phyloP scores from a whole-genome alignment of 2,113 vertebrate species.

The Pomatostomus ruficeps region DNA sequence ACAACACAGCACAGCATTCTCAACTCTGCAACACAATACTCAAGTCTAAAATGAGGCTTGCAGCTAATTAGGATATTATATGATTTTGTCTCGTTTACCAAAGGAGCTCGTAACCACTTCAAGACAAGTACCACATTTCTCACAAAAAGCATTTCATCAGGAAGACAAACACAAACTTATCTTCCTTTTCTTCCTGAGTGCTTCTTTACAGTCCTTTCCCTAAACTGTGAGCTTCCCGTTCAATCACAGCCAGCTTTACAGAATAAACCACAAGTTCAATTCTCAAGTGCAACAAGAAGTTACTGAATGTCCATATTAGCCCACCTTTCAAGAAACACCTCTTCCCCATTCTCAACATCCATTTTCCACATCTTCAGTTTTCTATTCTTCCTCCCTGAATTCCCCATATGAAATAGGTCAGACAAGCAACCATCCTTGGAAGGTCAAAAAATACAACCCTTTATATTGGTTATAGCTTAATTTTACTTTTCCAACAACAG shows the following conservation, averaged over 20 bases:
- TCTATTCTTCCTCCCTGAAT: background rate
- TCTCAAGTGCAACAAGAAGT: background rate
- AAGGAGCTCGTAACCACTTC: background rate
- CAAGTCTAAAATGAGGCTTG: background rate
- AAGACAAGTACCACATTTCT: background rate
- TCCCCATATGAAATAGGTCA: background rate
- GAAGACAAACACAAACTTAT: background rate
- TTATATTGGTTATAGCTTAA: background rate
- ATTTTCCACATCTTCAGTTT: background rate
- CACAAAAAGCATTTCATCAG: background rate
- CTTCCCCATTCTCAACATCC: background rate
- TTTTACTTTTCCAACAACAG: background rate
- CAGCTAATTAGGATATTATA: background rate
- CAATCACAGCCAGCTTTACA: background rate
- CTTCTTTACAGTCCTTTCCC: background rate
- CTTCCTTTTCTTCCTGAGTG: background rate
- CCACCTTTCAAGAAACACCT: background rate
- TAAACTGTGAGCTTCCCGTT: background rate
- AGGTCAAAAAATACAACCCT: background rate
- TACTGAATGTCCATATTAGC: background rate
- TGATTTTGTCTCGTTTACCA: background rate
- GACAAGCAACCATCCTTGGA: background rate
- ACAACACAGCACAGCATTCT: background rate
- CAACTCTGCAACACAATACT: background rate
- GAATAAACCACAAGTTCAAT: background rate